phyloP scores from a whole-genome alignment of 2,888 invertebrate genomes.

The Falcaria lacertinaria region DNA sequence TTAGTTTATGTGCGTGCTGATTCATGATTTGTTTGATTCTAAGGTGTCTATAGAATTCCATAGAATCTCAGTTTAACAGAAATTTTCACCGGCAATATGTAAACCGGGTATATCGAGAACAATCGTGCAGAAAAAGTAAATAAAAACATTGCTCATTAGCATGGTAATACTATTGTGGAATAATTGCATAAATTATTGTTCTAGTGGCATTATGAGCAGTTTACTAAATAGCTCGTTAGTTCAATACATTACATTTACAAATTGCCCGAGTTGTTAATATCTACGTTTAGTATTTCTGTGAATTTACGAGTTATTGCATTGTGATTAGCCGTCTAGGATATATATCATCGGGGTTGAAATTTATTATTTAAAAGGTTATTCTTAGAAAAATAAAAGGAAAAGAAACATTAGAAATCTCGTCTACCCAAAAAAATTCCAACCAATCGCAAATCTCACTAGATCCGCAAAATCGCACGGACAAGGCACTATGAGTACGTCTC shows the following conservation, averaged over 20 bases:
- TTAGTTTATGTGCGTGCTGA: too few relatives aligned
- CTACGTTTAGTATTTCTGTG: neutral
- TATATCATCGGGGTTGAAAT: too few relatives aligned
- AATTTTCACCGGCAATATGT: neutral
- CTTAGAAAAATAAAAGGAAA: too few relatives aligned
- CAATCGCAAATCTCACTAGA: too few relatives aligned
- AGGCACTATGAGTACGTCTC: too few relatives aligned
- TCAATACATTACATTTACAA: slow-evolving; percentile 19
- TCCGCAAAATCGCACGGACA: too few relatives aligned
- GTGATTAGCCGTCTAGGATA: too few relatives aligned
- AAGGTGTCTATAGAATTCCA: too few relatives aligned
- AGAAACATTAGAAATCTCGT: too few relatives aligned
- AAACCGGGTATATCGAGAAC: neutral
- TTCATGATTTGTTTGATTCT: too few relatives aligned
- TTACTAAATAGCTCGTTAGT: slow-evolving; percentile 25
- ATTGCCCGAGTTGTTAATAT: slow-evolving; percentile 21
- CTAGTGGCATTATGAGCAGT: slow-evolving; percentile 24
- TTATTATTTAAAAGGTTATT: neutral
- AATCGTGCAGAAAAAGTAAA: slow-evolving; percentile 17
- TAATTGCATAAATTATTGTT: slow-evolving; percentile 50
- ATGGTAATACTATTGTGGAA: slow-evolving; percentile 40
- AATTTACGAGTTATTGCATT: neutral
- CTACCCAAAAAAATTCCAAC: too few relatives aligned
- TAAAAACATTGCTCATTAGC: slow-evolving; percentile 39
- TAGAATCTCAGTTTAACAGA: neutral